These are phyloP conservation scores for Anticlea derivata DNA, from an alignment of 2,888 invertebrate genomes.

Conservation along the genomic window DNA sequence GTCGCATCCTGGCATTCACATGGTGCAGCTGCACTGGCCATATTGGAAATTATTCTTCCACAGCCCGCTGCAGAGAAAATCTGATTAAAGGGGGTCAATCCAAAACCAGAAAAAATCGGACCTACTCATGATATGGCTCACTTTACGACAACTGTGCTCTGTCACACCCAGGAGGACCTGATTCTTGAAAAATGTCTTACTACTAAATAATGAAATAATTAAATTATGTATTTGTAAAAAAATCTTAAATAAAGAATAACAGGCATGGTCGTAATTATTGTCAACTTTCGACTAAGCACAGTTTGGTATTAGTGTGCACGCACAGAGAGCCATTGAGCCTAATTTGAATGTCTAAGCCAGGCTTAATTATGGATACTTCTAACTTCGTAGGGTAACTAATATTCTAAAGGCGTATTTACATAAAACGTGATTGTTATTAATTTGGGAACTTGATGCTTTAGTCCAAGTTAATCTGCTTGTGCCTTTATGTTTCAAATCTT, in stretches of 20 bases:
- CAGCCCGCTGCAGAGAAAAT: too few species aligned
- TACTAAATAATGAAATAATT: too few species aligned
- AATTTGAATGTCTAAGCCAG: constrained; percentile 41
- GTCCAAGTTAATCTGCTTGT: constrained; percentile 11
- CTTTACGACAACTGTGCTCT: too few species aligned
- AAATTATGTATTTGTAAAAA: too few species aligned
- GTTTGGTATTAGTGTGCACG: constrained; percentile 40
- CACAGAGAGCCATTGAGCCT: constrained; percentile 35
- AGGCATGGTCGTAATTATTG: constrained; percentile 15
- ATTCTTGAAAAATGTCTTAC: too few species aligned
- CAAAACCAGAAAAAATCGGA: too few species aligned
- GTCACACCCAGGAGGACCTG: too few species aligned
- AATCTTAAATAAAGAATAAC: not conserved
- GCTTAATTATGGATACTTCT: constrained; percentile 41
- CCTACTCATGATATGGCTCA: too few species aligned
- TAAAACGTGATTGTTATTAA: constrained; percentile 38
- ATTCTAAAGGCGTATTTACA: constrained; percentile 36
- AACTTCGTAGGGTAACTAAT: constrained; percentile 35
- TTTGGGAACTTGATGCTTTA: constrained; percentile 20
- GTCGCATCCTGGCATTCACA: too few species aligned
- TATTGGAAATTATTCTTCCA: too few species aligned
- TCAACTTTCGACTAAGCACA: constrained; percentile 45
- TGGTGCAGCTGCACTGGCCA: too few species aligned
- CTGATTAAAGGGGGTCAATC: too few species aligned
- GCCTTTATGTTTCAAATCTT: not conserved